Evolutionary conservation across 2,113 vertebrate species (phyloP), one percentile per base, ranked within the genome.

Genomic region (Lates calcarifer): DNA sequence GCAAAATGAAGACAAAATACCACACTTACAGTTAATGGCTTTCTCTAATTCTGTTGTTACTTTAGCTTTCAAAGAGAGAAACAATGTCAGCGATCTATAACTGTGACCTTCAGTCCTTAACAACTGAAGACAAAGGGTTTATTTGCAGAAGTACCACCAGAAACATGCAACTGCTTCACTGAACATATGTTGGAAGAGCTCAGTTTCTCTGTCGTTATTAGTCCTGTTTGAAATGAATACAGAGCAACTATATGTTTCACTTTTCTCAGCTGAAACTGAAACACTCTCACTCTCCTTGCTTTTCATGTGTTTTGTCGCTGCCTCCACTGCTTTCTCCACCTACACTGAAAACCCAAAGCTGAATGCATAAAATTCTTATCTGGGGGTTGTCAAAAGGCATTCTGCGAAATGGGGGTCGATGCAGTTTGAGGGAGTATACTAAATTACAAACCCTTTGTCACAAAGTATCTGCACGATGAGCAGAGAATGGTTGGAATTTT

Each of bases 401-500:
- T 68, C 39, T 74, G 24, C 68, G 58, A 69, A 57, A 61, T 5
- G 57, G 12, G 20, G 33, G 18, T 35, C 51, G 45, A 20, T 15
- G 55, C 5, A 56, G 35, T 11, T 58, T 10, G 22, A 55, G 45
- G 56, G 3, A 73, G 60, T 33, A 6, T 5, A 35, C 43, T 12
- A 5, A 43, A 62, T 39, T n/a, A 45, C 41, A 56, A 10, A 20
- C 49, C 26, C 8, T 70, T 63, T 31, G 58, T 79, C 79, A 33
- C 79, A 82, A 43, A 65, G 47, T 66, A 28, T 43, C 67, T 66
- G 60, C 28, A 22, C 8, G 64, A 41, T 31, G 53, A 77, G 63
- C 76, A 17, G 67, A 51, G 70, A 61, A 75, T n/a, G 29, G 74
- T 12, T 47, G 81, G 76, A 74, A 57, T 89, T 76, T 74, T 69